A percentile compares a stretch with the other conserved stretches of the same genome.
Evolutionary conservation across 1,140 invertebrate species (phyloP).

Genomic region (Drosophila biarmipes): DNA sequence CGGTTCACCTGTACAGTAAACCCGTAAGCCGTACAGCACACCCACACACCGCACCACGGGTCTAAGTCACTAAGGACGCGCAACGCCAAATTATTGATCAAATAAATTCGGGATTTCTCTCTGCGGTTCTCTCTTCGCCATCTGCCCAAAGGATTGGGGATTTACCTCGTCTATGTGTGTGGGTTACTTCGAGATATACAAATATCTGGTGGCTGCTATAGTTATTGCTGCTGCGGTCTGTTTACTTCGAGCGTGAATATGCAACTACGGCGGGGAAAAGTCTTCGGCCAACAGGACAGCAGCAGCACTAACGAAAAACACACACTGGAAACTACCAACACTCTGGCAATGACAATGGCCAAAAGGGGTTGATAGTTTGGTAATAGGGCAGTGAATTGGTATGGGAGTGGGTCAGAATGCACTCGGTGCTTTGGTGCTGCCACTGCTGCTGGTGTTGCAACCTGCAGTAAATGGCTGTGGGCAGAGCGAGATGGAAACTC

Average conservation of each 20-base stretch:
- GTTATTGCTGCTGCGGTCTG: slow-evolving; percentile 32
- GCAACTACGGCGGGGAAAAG: slow-evolving; percentile 63
- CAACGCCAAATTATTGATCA: slow-evolving; percentile 73
- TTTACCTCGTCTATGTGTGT: slow-evolving; percentile 12
- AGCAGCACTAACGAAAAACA: slow-evolving; percentile 19
- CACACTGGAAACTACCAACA: slow-evolving; percentile 12
- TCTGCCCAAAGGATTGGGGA: background rate
- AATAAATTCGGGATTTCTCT: slow-evolving; percentile 49
- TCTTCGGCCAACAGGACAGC: slow-evolving; percentile 19
- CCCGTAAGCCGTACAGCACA: slow-evolving; percentile 16
- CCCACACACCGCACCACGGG: slow-evolving; percentile 13
- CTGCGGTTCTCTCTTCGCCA: slow-evolving; percentile 3
- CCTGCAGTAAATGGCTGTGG: slow-evolving; percentile 16
- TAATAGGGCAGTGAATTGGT: slow-evolving; percentile 69
- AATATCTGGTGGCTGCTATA: slow-evolving; percentile 5
- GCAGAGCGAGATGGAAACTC: slow-evolving; percentile 40
- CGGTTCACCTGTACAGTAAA: slow-evolving; percentile 17
- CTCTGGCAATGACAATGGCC: slow-evolving; percentile 36
- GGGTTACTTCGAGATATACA: background rate
- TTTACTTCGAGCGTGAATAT: slow-evolving; percentile 60
- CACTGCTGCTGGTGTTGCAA: background rate
- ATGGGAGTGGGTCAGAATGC: slow-evolving; percentile 67
- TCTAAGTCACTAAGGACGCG: slow-evolving; percentile 73
- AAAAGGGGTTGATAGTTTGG: slow-evolving; percentile 68
- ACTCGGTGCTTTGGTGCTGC: slow-evolving; percentile 5